phyloP scores from a whole-genome alignment of 2,113 vertebrate genomes.

The Nesoenas mayeri region DNA sequence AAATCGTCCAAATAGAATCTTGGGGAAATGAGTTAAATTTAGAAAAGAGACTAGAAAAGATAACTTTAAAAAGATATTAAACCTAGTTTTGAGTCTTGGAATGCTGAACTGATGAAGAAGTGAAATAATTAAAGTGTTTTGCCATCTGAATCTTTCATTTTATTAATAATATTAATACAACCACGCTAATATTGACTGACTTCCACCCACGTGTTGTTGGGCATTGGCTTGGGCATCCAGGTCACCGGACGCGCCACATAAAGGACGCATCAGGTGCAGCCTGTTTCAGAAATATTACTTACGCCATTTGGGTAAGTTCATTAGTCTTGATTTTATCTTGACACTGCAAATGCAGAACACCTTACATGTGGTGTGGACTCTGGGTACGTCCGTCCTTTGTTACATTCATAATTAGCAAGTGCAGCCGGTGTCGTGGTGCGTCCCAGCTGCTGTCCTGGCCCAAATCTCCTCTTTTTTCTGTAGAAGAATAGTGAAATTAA shows the following conservation, averaged over 20 bases:
- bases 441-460: too few species aligned
- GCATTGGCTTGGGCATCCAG: conserved; percentile 4
- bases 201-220: neutral
- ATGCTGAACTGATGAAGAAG: neutral
- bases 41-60: neutral
- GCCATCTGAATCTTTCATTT: conserved; percentile 16
- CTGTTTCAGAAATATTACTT: neutral
- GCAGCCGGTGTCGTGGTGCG: neutral
- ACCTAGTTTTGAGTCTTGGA: neutral
- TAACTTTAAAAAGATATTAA: rapidly evolving
- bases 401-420: neutral
- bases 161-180: neutral
- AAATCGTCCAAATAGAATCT: neutral
- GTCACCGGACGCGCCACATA: neutral
- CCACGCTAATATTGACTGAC: conserved; percentile 2
- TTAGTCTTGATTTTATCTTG: conserved; percentile 37
- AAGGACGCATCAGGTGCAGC: neutral
- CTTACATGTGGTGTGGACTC: neutral
- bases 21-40: neutral
- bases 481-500: neutral
- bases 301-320: neutral
- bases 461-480: neutral
- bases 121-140: conserved; percentile 48
- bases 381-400: neutral
- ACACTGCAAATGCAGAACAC: neutral